A percentile compares a stretch with the other conserved stretches of the same genome.
These are phyloP conservation scores for Scaptomyza graminum DNA, from an alignment of 1,140 invertebrate genomes.

Conservation along the genomic window DNA sequence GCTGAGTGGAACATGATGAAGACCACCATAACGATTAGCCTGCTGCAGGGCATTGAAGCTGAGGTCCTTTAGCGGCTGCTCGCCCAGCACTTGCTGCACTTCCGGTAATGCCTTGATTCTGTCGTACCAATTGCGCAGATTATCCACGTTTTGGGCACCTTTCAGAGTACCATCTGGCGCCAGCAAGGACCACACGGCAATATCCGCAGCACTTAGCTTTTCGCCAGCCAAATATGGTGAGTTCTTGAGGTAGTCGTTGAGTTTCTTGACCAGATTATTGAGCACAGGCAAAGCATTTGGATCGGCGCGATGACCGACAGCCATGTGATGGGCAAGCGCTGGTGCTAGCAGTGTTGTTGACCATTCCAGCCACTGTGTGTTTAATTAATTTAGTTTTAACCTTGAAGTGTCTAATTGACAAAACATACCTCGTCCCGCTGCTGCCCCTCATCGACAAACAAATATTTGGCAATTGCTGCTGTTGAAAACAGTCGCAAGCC, in stretches of 20 bases:
- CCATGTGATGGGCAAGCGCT: constrained; percentile 83
- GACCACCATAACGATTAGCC: constrained; percentile 77
- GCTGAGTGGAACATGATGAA: constrained; percentile 79
- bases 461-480: constrained; percentile 85
- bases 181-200: constrained; percentile 74
- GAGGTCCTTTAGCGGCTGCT: constrained; percentile 72
- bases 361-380: constrained; percentile 90
- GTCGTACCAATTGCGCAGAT: constrained; percentile 71
- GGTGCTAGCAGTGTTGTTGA: constrained; percentile 88
- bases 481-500: constrained; percentile 85
- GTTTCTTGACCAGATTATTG: constrained; percentile 83
- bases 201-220: constrained; percentile 61
- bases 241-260: constrained; percentile 83
- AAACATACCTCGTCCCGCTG: constrained; percentile 70
- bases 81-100: constrained; percentile 73
- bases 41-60: constrained; percentile 81
- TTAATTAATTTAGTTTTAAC: constrained; percentile 70
- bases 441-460: constrained; percentile 83
- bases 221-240: constrained; percentile 82
- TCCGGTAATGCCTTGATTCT: constrained; percentile 65
- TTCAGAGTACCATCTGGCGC: constrained; percentile 84
- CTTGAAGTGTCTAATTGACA: constrained; percentile 42
- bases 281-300: constrained; percentile 84
- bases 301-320: constrained; percentile 84
- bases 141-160: constrained; percentile 76